These are phyloP conservation scores for Chaetodon trifascialis DNA, from an alignment of 2,113 vertebrate genomes.

Conservation along the genomic window DNA sequence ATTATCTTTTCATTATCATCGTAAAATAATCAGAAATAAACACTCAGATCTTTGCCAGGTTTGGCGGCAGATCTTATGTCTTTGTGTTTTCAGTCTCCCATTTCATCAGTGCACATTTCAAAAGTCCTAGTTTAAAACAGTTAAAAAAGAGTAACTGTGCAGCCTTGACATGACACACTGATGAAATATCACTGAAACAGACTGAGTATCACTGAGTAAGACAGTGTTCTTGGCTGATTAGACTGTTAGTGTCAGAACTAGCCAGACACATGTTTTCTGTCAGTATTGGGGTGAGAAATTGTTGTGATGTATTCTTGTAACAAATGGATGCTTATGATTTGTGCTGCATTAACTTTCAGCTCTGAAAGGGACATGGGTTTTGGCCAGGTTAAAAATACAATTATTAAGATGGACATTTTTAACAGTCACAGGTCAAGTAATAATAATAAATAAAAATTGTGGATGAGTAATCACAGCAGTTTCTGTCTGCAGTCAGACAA, in stretches of 20 bases:
- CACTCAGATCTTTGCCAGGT: background rate
- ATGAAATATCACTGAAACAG: background rate
- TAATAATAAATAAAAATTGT: background rate
- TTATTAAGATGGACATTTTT: background rate
- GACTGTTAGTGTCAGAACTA: background rate
- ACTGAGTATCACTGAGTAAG: too few species aligned
- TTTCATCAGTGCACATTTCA: background rate
- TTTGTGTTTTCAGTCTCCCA: background rate
- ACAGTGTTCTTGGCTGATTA: background rate
- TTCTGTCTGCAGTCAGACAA: background rate
- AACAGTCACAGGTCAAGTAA: background rate
- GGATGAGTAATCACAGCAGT: background rate
- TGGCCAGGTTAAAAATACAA: background rate
- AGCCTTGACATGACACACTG: background rate
- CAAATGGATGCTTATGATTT: background rate
- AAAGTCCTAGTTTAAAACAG: background rate
- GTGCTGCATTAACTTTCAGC: background rate
- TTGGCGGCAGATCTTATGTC: background rate
- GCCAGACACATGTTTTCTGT: background rate
- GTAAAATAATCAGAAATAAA: background rate
- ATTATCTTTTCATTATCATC: background rate
- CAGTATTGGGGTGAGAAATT: background rate
- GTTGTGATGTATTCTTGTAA: background rate
- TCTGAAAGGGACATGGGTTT: background rate
- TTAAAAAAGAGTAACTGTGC: too few species aligned